phyloP scores from a whole-genome alignment of 2,797 vertebrate genomes.

The Halcyon badia region DNA sequence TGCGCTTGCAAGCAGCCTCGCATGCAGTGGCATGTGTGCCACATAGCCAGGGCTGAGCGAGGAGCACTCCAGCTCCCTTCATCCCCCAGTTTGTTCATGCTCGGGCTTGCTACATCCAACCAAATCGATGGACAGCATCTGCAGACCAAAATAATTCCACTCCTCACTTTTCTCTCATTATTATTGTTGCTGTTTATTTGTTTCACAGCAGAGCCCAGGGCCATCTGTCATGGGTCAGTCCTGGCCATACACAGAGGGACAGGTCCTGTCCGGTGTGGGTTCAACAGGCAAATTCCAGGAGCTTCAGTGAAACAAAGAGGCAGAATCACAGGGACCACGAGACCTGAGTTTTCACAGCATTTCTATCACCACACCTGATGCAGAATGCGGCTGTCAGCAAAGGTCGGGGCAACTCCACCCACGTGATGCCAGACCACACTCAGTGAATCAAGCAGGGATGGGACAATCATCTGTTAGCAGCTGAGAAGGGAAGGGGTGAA shows the following conservation, averaged over 20 bases:
- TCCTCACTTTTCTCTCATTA: neutral
- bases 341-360: neutral
- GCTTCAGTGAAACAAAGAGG: neutral
- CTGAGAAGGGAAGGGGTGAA: neutral
- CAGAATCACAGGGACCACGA: neutral
- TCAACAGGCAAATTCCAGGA: neutral
- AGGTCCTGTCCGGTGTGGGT: neutral
- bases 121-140: neutral
- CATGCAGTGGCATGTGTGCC: neutral
- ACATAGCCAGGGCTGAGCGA: neutral
- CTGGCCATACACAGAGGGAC: neutral
- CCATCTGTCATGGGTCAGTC: neutral
- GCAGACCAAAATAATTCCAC: neutral
- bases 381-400: neutral
- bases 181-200: neutral
- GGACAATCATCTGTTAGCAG: neutral
- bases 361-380: neutral
- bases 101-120: neutral
- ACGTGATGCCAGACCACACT: neutral
- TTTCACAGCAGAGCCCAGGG: neutral
- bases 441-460: fast-evolving
- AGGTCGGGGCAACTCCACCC: fast-evolving
- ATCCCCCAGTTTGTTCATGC: fast-evolving
- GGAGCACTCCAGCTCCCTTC: neutral
- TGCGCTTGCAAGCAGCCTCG: neutral